Conservation (phyloP, 2,797 vertebrate genomes). For the Syngnathus acus region DNA sequence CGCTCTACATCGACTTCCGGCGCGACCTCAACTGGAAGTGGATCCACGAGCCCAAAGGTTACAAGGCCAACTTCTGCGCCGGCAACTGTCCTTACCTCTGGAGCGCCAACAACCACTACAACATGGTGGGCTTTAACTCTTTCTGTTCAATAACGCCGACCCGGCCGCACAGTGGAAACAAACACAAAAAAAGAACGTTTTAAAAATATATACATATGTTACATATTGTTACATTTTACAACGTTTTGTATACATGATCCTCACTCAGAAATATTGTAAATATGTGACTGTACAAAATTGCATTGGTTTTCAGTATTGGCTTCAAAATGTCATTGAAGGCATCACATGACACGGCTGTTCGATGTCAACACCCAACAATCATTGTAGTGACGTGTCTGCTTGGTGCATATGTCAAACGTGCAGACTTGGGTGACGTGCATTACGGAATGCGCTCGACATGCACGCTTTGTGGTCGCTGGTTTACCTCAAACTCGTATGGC, state of each 20-base stretch:
- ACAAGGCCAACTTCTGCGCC: conserved; percentile 79
- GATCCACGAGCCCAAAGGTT: conserved; percentile 81
- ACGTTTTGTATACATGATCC: too few relatives aligned
- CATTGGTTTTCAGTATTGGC: neutral
- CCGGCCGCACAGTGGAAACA: too few relatives aligned
- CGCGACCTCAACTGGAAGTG: conserved; percentile 81
- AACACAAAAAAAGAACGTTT: too few relatives aligned
- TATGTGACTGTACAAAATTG: too few relatives aligned
- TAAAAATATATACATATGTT: too few relatives aligned
- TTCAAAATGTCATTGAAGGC: neutral
- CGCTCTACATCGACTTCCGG: conserved; percentile 80
- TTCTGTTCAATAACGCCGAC: neutral
- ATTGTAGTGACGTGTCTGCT: neutral
- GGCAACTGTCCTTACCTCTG: conserved; percentile 79
- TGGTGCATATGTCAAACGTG: neutral
- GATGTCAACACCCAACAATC: neutral
- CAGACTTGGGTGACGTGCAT: neutral
- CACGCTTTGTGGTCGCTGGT: conserved; percentile 38
- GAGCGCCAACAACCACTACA: conserved; percentile 81
- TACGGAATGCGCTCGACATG: conserved; percentile 33
- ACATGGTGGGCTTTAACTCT: conserved; percentile 64
- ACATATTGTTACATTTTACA: too few relatives aligned
- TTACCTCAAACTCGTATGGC: conserved; percentile 35
- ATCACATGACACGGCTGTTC: neutral
- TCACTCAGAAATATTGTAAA: too few relatives aligned